Evolutionary conservation across 2,797 vertebrate genomes (phyloP).

Genomic region (Tinamus major): DNA sequence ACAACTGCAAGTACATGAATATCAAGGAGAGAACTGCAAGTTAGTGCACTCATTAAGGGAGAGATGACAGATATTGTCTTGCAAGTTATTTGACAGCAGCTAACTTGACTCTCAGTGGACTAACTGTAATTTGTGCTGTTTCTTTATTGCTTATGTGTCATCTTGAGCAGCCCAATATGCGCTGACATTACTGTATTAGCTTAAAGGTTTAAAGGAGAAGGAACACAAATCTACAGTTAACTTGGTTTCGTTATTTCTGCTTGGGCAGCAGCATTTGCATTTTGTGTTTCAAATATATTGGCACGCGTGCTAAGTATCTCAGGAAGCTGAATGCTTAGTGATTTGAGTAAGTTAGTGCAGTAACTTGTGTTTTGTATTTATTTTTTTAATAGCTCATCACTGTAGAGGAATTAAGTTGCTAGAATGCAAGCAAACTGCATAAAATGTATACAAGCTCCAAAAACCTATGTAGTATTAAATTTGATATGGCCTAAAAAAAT

Average conservation of each 20-base stretch:
- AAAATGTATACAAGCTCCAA: not conserved
- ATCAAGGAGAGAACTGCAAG: not conserved
- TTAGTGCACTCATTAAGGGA: not conserved
- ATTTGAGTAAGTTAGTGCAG: not conserved
- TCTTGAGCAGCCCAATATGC: not conserved
- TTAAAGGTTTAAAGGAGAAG: not conserved
- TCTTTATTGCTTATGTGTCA: not conserved
- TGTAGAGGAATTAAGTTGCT: not conserved
- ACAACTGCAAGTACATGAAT: not conserved
- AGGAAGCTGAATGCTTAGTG: too few species aligned
- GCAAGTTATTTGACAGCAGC: not conserved
- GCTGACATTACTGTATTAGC: not conserved
- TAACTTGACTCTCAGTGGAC: not conserved
- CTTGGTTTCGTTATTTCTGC: not conserved
- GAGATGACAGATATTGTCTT: not conserved
- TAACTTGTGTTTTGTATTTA: not conserved
- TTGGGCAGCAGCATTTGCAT: not conserved
- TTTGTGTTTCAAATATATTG: not conserved
- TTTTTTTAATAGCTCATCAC: not conserved
- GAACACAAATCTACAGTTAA: not conserved
- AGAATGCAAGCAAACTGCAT: rapidly evolving
- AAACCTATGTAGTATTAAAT: not conserved
- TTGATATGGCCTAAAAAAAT: not conserved
- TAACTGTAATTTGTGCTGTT: rapidly evolving
- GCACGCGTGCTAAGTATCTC: not conserved